A percentile compares a stretch with the other conserved stretches of the same genome.
phyloP scores from a whole-genome alignment of 2,113 vertebrate genomes.

The Pseudolaguvia tuberculata region DNA sequence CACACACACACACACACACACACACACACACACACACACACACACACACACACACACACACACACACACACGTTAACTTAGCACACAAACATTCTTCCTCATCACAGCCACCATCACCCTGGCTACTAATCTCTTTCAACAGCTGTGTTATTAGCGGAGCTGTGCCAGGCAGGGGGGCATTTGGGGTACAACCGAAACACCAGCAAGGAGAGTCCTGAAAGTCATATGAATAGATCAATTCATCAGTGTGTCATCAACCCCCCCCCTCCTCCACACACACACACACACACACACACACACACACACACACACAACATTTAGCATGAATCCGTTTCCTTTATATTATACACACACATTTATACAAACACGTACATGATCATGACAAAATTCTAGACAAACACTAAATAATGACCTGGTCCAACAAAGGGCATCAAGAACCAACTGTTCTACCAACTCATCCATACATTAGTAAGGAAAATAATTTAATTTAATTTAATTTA shows the following conservation, averaged over 20 bases:
- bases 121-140: slow-evolving; percentile 79
- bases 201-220: slow-evolving; percentile 35
- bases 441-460: background rate
- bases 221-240: background rate
- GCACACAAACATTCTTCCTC: slow-evolving; percentile 66
- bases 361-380: too few relatives aligned
- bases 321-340: background rate
- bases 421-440: background rate
- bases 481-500: too few relatives aligned
- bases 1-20: slow-evolving; percentile 45
- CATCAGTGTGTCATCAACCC: background rate
- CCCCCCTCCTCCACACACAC: too few relatives aligned
- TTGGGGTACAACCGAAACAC: slow-evolving; percentile 48
- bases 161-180: slow-evolving; percentile 61
- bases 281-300: too few relatives aligned
- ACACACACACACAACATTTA: background rate
- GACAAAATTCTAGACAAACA: background rate
- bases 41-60: slow-evolving; percentile 43
- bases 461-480: background rate
- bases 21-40: slow-evolving; percentile 43
- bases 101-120: slow-evolving; percentile 65
- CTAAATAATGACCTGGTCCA: background rate
- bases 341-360: too few relatives aligned
- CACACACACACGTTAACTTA: slow-evolving; percentile 59
- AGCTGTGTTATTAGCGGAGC: slow-evolving; percentile 80